phyloP scores from a whole-genome alignment of 2,113 vertebrate species.

The Microtus oregoni region DNA sequence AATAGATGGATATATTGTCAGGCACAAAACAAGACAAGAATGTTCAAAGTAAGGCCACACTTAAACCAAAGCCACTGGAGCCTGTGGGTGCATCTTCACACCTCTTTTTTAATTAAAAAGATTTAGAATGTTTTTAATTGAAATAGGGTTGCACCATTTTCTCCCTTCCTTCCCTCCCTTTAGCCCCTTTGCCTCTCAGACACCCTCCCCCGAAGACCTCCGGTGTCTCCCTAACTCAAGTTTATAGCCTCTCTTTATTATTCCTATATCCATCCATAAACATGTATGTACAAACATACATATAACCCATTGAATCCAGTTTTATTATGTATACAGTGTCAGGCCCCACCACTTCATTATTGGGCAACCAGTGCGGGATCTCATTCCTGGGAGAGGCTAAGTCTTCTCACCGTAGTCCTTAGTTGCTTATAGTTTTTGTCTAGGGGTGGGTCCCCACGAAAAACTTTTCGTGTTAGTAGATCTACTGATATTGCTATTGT shows the following conservation, averaged over 20 bases:
- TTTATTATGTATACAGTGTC: no score
- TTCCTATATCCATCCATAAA: neutral
- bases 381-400: neutral
- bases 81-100: neutral
- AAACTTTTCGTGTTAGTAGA: neutral
- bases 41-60: slow-evolving; percentile 32
- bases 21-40: slow-evolving; percentile 26
- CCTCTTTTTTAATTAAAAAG: neutral
- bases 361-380: no score
- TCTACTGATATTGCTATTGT: neutral
- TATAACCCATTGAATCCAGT: no score
- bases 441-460: neutral
- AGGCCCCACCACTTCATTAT: no score
- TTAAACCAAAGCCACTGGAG: slow-evolving; percentile 32
- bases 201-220: neutral
- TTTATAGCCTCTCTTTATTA: neutral
- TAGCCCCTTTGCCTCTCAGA: neutral
- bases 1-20: neutral
- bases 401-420: neutral
- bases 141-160: neutral
- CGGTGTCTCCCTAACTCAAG: neutral
- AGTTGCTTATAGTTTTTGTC: neutral
- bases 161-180: neutral
- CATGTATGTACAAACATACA: no score
- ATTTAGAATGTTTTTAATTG: neutral